phyloP scores from a whole-genome alignment of 2,888 invertebrate genomes.

The Lampropteryx suffumata region DNA sequence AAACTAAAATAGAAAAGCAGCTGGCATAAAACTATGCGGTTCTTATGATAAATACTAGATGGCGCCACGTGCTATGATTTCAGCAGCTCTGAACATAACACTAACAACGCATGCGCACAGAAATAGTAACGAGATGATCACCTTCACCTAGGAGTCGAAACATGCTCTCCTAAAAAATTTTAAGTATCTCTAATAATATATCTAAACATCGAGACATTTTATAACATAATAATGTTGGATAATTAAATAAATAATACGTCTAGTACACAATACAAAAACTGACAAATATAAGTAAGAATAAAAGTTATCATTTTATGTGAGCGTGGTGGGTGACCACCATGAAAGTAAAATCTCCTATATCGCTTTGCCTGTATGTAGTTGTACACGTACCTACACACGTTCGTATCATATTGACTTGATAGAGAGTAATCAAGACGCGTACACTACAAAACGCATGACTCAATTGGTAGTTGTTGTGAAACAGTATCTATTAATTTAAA shows the following conservation, averaged over 20 bases:
- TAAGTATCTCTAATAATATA: conserved; percentile 13
- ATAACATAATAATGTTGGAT: too few species aligned
- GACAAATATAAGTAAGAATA: too few species aligned
- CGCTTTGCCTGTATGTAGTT: neutral
- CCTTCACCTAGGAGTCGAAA: conserved; percentile 76
- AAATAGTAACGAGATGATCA: conserved; percentile 74
- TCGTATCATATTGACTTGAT: conserved; percentile 45
- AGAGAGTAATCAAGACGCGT: conserved; percentile 56
- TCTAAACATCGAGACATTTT: neutral
- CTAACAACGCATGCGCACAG: conserved; percentile 67
- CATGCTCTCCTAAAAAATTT: conserved; percentile 35
- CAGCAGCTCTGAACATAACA: conserved; percentile 50
- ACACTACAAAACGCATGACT: conserved; percentile 43
- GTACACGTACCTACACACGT: too few species aligned
- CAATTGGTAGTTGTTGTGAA: conserved; percentile 69
- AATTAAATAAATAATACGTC: too few species aligned
- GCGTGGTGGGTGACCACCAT: neutral
- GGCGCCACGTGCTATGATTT: conserved; percentile 57
- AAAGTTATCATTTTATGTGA: too few species aligned
- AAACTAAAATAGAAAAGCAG: conserved; percentile 72
- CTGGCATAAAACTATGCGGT: conserved; percentile 59
- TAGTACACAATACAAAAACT: too few species aligned
- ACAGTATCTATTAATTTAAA: conserved; percentile 65
- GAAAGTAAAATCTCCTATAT: neutral
- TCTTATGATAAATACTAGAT: conserved; percentile 64